Evolutionary conservation across 2,888 invertebrate genomes (phyloP), one percentile per base, ranked within the genome.

Genomic region (Apantesis nais): DNA sequence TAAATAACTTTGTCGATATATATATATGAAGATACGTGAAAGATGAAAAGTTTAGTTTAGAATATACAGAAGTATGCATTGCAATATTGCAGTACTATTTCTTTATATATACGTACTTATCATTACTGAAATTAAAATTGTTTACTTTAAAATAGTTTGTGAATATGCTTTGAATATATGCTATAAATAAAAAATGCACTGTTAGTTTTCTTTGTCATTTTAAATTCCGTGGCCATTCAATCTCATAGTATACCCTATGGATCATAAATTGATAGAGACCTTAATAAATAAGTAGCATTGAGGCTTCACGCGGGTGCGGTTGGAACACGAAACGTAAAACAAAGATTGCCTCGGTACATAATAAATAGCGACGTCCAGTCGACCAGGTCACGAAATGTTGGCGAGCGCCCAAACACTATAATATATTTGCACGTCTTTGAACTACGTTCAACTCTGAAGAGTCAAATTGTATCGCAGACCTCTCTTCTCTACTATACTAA

Each of bases 281-380:
- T 80, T 73, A 80, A 80, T 82, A 80, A 80, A 82, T 80, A 79
- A 80, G 78, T 71, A 78, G 78, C 74, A 66, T 74, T 64, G 82
- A 71, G 77, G 74, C 71, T 71, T 62, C 61, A 29, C 34, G 66
- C 71, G 74, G 75, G 72, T 76, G 72, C 73, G 77, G 79, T 75
- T 77, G 75, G 64, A 74, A 77, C 73, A 74, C 74, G 77, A 76
- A 76, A 79, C 74, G 79, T 82, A 81, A 82, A 80, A 79, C 80
- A 80, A 80, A 80, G 78, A 82, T 79, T 79, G 79, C 72, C 67
- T 69, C 78, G 64, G 76, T 81, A 79, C 83, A 81, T 83, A 79
- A 82, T 81, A 83, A 78, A 81, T 79, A 74, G 76, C 74, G 79
- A 81, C 76, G 68, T 58, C 71, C 60, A 77, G 81, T 76, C 81